These are phyloP conservation scores for Tragopan temminckii DNA, from an alignment of 2,797 vertebrate genomes.

Conservation along the genomic window DNA sequence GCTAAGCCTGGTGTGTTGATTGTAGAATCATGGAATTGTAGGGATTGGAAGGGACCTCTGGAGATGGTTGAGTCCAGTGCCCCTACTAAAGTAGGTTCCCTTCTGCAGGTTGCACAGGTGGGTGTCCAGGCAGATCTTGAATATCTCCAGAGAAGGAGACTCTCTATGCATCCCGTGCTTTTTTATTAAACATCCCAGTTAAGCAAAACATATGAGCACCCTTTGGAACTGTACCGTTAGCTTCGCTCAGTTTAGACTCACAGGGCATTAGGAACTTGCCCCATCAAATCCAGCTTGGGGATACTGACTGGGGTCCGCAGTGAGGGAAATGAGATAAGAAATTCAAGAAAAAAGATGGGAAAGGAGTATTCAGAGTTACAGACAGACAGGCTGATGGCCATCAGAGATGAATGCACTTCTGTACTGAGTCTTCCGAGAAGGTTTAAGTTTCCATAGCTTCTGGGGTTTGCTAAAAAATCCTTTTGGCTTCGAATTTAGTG, in stretches of 20 bases:
- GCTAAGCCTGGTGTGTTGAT: not conserved
- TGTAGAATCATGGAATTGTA: no score
- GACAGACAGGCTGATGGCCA: not conserved
- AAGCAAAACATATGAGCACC: accelerated
- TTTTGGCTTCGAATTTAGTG: slow-evolving; percentile 20
- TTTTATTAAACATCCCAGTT: not conserved
- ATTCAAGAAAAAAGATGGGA: not conserved
- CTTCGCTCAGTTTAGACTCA: not conserved
- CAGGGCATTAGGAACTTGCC: accelerated
- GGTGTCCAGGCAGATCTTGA: no score
- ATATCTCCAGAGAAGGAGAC: no score
- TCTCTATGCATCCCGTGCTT: not conserved
- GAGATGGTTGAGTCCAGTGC: no score
- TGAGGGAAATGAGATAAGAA: not conserved
- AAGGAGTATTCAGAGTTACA: not conserved
- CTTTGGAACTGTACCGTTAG: accelerated
- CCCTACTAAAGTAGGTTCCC: no score
- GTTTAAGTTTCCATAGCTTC: not conserved
- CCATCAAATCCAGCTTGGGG: not conserved
- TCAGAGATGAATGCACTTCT: not conserved
- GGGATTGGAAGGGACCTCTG: no score
- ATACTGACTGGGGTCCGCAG: not conserved
- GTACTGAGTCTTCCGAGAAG: not conserved
- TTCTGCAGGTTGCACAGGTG: no score
- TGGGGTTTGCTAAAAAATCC: not conserved